Evolutionary conservation across 2,888 invertebrate genomes (phyloP).

Genomic region (Spodoptera littoralis): DNA sequence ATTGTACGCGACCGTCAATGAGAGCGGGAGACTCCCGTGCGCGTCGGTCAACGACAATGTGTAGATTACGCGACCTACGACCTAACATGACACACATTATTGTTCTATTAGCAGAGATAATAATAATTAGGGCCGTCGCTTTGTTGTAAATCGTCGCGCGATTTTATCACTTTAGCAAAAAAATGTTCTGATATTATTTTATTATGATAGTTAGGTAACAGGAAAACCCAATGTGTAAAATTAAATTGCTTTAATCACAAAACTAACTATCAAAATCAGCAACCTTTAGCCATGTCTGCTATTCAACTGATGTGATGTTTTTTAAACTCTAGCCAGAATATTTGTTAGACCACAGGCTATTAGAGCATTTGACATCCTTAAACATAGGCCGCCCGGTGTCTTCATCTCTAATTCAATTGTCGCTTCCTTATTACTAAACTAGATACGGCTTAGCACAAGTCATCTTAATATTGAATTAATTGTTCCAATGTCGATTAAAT

Average conservation of each 20-base stretch:
- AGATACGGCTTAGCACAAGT: constrained; percentile 46
- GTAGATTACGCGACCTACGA: constrained; percentile 79
- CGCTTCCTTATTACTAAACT: constrained; percentile 78
- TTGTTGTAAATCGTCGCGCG: constrained; percentile 53
- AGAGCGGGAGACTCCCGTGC: constrained; percentile 62
- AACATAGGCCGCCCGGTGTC: constrained; percentile 59
- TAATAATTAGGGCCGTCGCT: constrained; percentile 77
- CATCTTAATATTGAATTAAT: constrained; percentile 52
- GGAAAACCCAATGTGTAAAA: too few relatives aligned
- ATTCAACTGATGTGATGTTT: too few relatives aligned
- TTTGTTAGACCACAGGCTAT: too few relatives aligned
- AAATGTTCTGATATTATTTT: not conserved
- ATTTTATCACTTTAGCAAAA: constrained; percentile 12
- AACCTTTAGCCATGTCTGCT: too few relatives aligned
- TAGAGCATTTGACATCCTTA: constrained; percentile 66
- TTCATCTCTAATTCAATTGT: constrained; percentile 79
- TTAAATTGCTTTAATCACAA: too few relatives aligned
- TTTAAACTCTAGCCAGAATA: too few relatives aligned
- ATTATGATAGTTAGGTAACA: too few relatives aligned
- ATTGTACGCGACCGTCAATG: constrained; percentile 24
- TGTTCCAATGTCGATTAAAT: constrained; percentile 32
- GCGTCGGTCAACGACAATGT: constrained; percentile 64
- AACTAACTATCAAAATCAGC: too few relatives aligned
- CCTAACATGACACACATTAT: constrained; percentile 79
- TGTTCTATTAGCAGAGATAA: constrained; percentile 82